These are phyloP conservation scores for Myoxocephalus aenaeus DNA, from an alignment of 2,797 vertebrate genomes.

Conservation along the genomic window DNA sequence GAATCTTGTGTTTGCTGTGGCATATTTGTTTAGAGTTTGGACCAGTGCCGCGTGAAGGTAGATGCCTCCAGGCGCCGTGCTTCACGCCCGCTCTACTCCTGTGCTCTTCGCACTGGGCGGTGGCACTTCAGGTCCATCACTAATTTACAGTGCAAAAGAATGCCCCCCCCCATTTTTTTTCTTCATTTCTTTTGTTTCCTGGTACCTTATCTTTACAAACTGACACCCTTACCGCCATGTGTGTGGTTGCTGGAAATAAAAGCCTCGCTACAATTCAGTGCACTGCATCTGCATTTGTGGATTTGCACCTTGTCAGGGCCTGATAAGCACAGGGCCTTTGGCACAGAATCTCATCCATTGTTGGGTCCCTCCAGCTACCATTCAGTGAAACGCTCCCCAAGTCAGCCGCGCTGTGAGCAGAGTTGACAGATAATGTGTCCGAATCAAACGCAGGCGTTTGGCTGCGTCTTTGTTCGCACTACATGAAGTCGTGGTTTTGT, in stretches of 20 bases:
- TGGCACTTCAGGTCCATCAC: slow-evolving; percentile 46
- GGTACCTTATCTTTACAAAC: slow-evolving; percentile 21
- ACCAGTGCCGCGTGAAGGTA: slow-evolving; percentile 57
- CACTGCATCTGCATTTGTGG: slow-evolving; percentile 14
- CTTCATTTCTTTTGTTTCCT: slow-evolving; percentile 19
- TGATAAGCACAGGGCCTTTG: slow-evolving; percentile 37
- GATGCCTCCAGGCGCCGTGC: slow-evolving; percentile 58
- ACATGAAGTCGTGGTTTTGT: slow-evolving; percentile 19
- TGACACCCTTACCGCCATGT: background rate
- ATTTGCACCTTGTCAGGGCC: slow-evolving; percentile 22
- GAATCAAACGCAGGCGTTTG: slow-evolving; percentile 30
- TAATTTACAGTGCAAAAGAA: slow-evolving; percentile 13
- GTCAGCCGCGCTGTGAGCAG: slow-evolving; percentile 1
- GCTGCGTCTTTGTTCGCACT: slow-evolving; percentile 27
- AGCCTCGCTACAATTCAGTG: background rate
- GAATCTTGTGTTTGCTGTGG: slow-evolving; percentile 65
- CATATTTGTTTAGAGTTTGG: slow-evolving; percentile 54
- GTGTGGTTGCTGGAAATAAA: background rate
- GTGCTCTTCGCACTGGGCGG: slow-evolving; percentile 29
- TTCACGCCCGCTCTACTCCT: slow-evolving; percentile 43
- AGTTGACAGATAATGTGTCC: slow-evolving; percentile 45
- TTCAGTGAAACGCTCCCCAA: slow-evolving; percentile 25
- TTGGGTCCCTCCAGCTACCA: slow-evolving; percentile 19
- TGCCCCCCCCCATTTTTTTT: too few species aligned
- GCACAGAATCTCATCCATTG: slow-evolving; percentile 32